Evolutionary conservation across 2,113 vertebrate species (phyloP).

Genomic region (Ceuthmochares aereus): DNA sequence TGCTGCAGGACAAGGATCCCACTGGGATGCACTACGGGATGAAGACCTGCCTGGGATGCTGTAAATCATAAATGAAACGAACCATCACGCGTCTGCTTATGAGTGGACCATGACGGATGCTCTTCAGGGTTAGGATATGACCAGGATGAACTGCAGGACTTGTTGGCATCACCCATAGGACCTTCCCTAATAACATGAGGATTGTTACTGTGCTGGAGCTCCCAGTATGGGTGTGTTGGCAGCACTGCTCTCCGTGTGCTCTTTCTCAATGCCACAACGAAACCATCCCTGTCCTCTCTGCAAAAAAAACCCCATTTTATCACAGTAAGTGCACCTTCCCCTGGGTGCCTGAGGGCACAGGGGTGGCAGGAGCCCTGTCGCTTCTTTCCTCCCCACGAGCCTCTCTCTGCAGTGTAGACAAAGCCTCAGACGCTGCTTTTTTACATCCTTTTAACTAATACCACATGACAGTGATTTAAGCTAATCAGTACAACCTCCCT

Average conservation of each 20-base stretch:
- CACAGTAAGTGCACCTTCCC: fast-evolving
- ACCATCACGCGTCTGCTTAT: no score
- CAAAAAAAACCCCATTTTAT: not conserved
- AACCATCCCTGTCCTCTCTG: not conserved
- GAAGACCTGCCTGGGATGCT: not conserved
- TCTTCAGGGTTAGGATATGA: fast-evolving
- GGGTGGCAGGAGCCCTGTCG: not conserved
- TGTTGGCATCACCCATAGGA: fast-evolving
- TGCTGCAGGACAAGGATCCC: not conserved
- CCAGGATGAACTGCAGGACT: not conserved
- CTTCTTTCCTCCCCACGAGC: not conserved
- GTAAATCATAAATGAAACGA: no score
- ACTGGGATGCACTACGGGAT: not conserved
- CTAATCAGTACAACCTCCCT: not conserved
- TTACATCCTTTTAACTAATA: not conserved
- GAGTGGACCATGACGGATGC: no score
- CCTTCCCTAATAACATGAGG: fast-evolving
- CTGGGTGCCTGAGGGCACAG: fast-evolving
- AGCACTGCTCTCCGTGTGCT: not conserved
- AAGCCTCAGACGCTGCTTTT: not conserved
- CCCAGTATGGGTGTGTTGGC: not conserved
- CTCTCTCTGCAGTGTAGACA: fast-evolving
- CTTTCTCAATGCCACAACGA: fast-evolving
- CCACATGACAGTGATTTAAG: not conserved
- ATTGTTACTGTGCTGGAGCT: not conserved